Conservation (phyloP, 2,797 vertebrate genomes). For the Lagodon rhomboides region DNA sequence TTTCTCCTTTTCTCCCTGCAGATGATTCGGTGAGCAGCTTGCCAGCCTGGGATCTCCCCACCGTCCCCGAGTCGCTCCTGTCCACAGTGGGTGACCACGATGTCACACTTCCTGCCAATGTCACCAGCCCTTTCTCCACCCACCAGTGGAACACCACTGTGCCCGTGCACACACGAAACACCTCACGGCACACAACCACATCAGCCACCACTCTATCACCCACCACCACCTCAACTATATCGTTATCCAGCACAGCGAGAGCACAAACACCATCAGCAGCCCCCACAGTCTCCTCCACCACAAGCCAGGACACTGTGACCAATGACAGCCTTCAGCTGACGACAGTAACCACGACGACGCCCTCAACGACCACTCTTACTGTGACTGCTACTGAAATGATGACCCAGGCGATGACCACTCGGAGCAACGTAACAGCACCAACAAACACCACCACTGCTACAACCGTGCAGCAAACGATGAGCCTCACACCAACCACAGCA, state of each 20-base stretch:
- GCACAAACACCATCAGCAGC: conserved; percentile 66
- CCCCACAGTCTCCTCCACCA: conserved; percentile 41
- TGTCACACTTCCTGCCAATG: conserved; percentile 79
- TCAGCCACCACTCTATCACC: conserved; percentile 32
- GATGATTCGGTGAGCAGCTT: conserved; percentile 86
- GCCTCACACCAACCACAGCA: conserved; percentile 77
- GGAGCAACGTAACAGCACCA: conserved; percentile 10
- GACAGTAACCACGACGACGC: conserved; percentile 69
- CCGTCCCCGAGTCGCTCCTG: conserved; percentile 86
- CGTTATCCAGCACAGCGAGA: conserved; percentile 28
- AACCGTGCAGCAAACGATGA: conserved; percentile 76
- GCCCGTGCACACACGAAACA: conserved; percentile 61
- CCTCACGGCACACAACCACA: conserved; percentile 41
- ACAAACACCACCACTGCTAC: conserved; percentile 57
- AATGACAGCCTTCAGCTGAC: conserved; percentile 73
- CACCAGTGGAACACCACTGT: conserved; percentile 78
- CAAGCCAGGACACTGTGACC: conserved; percentile 78
- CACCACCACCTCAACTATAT: conserved; percentile 44
- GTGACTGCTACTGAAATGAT: conserved; percentile 61
- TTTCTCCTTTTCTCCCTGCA: conserved; percentile 85
- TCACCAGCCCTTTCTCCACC: conserved; percentile 86
- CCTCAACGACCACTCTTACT: conserved; percentile 68
- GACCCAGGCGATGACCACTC: conserved; percentile 29
- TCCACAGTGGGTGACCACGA: conserved; percentile 87
- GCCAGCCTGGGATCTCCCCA: conserved; percentile 85